These are phyloP conservation scores for Rutpela maculata DNA, from an alignment of 2,888 invertebrate genomes.

Conservation along the genomic window DNA sequence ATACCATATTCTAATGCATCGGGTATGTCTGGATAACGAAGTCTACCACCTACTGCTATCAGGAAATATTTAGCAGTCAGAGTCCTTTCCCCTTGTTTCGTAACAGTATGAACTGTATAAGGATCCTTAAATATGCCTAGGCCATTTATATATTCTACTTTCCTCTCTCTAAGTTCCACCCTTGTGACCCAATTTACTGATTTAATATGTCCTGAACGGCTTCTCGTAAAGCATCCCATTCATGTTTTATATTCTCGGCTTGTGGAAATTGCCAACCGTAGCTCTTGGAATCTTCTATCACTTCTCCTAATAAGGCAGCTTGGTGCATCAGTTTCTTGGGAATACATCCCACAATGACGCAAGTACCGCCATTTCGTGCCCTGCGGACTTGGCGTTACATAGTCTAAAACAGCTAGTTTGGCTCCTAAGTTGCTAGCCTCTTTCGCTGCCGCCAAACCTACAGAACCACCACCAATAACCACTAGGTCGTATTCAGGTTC, in stretches of 20 bases:
- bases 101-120: slow-evolving; percentile 84
- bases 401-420: slow-evolving; percentile 91
- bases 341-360: slow-evolving; percentile 98
- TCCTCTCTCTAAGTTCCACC: slow-evolving; percentile 90
- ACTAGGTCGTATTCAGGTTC: slow-evolving; percentile 90
- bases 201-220: slow-evolving; percentile 93
- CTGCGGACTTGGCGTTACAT: slow-evolving; percentile 87
- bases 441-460: slow-evolving; percentile 95
- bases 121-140: slow-evolving; percentile 85
- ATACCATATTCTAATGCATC: slow-evolving; percentile 91
- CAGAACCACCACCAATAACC: slow-evolving; percentile 97
- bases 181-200: slow-evolving; percentile 98
- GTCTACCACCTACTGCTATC: slow-evolving; percentile 95
- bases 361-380: slow-evolving; percentile 97
- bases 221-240: slow-evolving; percentile 85
- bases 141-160: slow-evolving; percentile 92
- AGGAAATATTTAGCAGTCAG: slow-evolving; percentile 86
- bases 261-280: slow-evolving; percentile 89
- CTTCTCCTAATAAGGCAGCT: slow-evolving; percentile 91
- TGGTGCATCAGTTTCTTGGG: slow-evolving; percentile 99
- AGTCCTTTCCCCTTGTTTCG: slow-evolving; percentile 84
- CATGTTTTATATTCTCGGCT: slow-evolving; percentile 78
- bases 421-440: slow-evolving; percentile 91
- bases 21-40: slow-evolving; percentile 91
- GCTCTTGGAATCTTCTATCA: slow-evolving; percentile 86